Evolutionary conservation across 2,888 invertebrate genomes (phyloP), one percentile per base, ranked within the genome.

Genomic region (Scrobipalpa atriplicella): DNA sequence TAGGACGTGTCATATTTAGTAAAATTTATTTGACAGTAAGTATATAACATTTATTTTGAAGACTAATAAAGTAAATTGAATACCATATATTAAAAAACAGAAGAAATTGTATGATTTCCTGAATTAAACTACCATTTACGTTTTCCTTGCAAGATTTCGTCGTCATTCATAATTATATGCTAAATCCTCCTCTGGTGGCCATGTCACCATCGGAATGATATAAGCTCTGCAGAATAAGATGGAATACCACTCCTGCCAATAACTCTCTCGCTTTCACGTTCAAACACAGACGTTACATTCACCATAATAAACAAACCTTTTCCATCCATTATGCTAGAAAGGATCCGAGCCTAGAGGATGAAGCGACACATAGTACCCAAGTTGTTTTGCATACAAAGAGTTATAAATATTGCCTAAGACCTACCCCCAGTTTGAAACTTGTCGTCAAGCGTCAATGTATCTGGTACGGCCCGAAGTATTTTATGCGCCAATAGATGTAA

Each of bases 301-400:
- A 2, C 29, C 10, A 18, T 63, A 63, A 63, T 63, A 63, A 63
- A 63, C 63, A 63, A 63, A 52, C 52, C 29, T 43, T 52, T 51
- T 63, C 63, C 63, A 63, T 63, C 21, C 36, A 52, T 52, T 41
- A 62, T 52, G 36, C 63, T 52, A 38, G 63, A 29, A 63, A 52
- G 63, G 38, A 63, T 62, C 41, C 19, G 29, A 62, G 62, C 47
- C 19, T 62, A 36, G 76, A 77, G 79, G 79, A 78, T 78, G 80
- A 79, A 85, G 78, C 81, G 83, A 82, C 84, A 83, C 78, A 81
- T 78, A 77, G 72, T 75, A 74, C 78, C 82, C 79, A 85, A 82
- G 77, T 36, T 82, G 83, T 86, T 92, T 92, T 89, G 91, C 92
- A 92, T 92, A 92, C 92, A 92, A 92, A 92, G 91, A 83, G 79